phyloP scores from a whole-genome alignment of 2,113 vertebrate genomes.

The Tor tambroides region DNA sequence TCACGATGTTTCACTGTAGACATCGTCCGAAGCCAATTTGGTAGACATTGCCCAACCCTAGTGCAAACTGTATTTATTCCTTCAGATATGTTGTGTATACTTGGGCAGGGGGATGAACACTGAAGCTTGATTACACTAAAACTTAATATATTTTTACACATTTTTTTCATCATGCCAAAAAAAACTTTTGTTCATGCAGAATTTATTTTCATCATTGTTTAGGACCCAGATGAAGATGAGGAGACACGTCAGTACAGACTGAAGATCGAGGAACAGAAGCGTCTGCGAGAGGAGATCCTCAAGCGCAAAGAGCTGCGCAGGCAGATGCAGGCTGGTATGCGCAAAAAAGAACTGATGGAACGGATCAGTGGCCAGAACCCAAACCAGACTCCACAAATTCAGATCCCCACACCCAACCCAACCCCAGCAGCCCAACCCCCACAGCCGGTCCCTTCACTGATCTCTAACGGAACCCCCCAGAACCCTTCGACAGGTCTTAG shows the following conservation, averaged over 20 bases:
- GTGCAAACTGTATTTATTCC: too few species aligned
- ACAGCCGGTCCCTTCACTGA: conserved; percentile 57
- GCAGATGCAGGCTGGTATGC: conserved; percentile 92
- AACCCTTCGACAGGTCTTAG: not conserved
- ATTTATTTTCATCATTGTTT: conserved; percentile 37
- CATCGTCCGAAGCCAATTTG: too few species aligned
- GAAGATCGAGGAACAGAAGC: conserved; percentile 97
- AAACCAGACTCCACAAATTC: conserved; percentile 62
- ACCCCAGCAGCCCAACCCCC: conserved; percentile 57
- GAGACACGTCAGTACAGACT: conserved; percentile 91
- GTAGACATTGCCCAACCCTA: too few species aligned
- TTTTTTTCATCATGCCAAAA: not conserved
- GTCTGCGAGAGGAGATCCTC: conserved; percentile 91
- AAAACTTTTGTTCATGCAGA: not conserved
- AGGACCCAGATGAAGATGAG: conserved; percentile 93
- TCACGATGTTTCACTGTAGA: too few species aligned
- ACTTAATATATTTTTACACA: too few species aligned
- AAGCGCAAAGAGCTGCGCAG: conserved; percentile 91
- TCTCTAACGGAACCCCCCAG: conserved; percentile 59
- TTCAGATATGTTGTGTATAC: too few species aligned
- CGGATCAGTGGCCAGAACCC: conserved; percentile 82
- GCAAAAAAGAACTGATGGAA: conserved; percentile 92
- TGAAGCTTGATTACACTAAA: not conserved
- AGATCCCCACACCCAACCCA: conserved; percentile 63
- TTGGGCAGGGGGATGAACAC: not conserved